Evolutionary conservation across 2,797 vertebrate species (phyloP).

Genomic region (Eulemur rubriventer): DNA sequence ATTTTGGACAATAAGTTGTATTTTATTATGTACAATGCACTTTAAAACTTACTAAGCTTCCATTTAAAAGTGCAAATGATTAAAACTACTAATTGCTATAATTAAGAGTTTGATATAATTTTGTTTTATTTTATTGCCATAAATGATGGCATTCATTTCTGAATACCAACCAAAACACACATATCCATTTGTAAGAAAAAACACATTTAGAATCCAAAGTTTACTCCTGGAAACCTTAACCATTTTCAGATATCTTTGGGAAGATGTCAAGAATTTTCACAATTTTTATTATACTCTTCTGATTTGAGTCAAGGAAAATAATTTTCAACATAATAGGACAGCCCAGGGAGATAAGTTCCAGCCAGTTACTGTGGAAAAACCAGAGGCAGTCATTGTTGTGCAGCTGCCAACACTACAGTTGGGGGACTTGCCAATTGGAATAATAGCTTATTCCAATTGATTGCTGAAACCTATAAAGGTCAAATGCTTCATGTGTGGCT

Average conservation of each 20-base stretch:
- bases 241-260: not conserved
- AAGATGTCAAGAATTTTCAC: conserved; percentile 13
- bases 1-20: not conserved
- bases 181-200: not conserved
- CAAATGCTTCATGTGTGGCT: conserved; percentile 51
- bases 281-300: conserved; percentile 41
- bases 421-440: conserved; percentile 68
- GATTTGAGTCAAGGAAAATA: conserved; percentile 49
- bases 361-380: conserved; percentile 56
- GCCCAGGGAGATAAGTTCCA: conserved; percentile 56
- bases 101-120: not conserved
- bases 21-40: not conserved
- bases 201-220: not conserved
- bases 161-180: not conserved
- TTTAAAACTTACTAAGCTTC: not conserved
- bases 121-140: not conserved
- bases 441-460: conserved; percentile 67
- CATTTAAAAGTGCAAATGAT: conserved; percentile 3
- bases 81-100: not conserved
- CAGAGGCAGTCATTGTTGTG: conserved; percentile 32
- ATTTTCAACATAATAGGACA: conserved; percentile 67
- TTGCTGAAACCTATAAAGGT: conserved; percentile 68
- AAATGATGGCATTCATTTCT: not conserved
- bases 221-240: not conserved
- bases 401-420: conserved; percentile 65